These are phyloP conservation scores for Invenusta paracnida DNA, from an alignment of 2,888 invertebrate species.

Conservation along the genomic window DNA sequence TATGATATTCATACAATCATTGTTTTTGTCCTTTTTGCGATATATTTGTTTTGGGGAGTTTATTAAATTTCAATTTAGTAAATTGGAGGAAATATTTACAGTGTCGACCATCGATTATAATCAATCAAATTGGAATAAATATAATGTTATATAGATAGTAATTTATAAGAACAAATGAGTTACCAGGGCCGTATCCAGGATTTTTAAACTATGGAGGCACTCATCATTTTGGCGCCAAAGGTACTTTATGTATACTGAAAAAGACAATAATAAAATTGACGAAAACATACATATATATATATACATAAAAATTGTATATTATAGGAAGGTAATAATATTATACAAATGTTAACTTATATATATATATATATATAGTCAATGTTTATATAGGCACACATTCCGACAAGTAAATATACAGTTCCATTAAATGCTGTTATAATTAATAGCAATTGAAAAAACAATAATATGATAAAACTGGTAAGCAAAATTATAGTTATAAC, in stretches of 20 bases:
- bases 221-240: not conserved
- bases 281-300: not conserved
- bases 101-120: too few relatives aligned
- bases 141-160: too few relatives aligned
- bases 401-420: not conserved
- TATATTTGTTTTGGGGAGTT: too few relatives aligned
- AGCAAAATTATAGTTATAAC: not conserved
- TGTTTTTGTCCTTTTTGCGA: too few relatives aligned
- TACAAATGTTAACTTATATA: not conserved
- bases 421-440: not conserved
- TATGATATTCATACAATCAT: too few relatives aligned
- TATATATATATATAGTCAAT: not conserved
- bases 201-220: not conserved
- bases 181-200: not conserved
- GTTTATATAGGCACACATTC: not conserved
- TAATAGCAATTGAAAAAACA: not conserved
- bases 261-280: not conserved
- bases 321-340: not conserved
- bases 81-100: too few relatives aligned
- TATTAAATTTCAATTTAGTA: too few relatives aligned
- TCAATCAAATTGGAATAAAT: too few relatives aligned
- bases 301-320: not conserved
- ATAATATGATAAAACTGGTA: not conserved
- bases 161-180: too few relatives aligned
- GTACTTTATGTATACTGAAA: not conserved